A percentile compares a stretch with the other conserved stretches of the same genome.
Conservation (phyloP, 2,113 vertebrate species). For the Prietella phreatophila region DNA sequence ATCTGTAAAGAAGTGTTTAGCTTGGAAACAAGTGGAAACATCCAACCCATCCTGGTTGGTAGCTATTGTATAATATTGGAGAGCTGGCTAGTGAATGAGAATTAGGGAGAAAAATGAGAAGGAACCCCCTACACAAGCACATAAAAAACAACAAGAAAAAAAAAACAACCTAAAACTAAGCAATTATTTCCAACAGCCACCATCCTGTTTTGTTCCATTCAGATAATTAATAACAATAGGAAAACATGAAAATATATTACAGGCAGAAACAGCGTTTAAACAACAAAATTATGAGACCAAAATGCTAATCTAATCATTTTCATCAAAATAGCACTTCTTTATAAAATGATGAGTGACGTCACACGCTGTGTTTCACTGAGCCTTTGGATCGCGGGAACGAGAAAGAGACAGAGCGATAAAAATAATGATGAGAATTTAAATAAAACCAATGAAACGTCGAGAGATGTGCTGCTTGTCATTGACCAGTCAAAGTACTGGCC, state of each 20-base stretch:
- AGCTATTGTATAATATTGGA: neutral
- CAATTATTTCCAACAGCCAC: neutral
- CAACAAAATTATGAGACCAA: neutral
- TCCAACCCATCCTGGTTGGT: neutral
- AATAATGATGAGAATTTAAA: neutral
- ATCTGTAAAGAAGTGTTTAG: neutral
- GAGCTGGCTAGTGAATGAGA: too few relatives aligned
- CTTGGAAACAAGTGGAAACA: neutral
- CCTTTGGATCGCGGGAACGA: neutral
- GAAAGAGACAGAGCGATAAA: neutral
- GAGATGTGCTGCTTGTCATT: neutral
- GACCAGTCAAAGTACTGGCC: constrained; percentile 10
- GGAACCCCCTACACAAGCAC: too few relatives aligned
- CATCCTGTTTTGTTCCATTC: neutral
- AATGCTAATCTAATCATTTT: neutral
- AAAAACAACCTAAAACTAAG: neutral
- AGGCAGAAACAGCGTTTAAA: neutral
- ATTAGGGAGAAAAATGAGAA: too few relatives aligned
- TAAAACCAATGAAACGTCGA: neutral
- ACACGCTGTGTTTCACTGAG: neutral
- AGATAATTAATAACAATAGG: neutral
- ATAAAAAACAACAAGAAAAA: too few relatives aligned
- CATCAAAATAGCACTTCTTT: neutral
- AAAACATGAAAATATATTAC: neutral
- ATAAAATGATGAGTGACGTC: neutral